A percentile compares a stretch with the other conserved stretches of the same genome.
Evolutionary conservation across 2,797 vertebrate species (phyloP).

Genomic region (Nasua narica): DNA sequence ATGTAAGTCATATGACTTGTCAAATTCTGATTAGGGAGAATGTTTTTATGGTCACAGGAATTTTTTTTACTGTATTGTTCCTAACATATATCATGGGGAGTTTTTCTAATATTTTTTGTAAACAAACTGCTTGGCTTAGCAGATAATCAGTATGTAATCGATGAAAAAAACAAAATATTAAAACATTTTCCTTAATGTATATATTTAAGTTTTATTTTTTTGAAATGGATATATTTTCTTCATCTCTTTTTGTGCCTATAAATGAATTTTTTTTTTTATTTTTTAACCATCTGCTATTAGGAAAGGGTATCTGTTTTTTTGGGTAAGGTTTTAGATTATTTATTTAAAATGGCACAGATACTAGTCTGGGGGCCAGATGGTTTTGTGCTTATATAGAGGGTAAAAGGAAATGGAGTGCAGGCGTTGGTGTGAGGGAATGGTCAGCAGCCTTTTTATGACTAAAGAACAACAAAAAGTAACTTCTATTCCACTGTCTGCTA

Average conservation of each 20-base stretch:
- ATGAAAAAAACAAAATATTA: background rate
- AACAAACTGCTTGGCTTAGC: background rate
- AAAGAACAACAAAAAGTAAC: background rate
- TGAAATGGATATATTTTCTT: background rate
- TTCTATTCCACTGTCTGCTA: background rate
- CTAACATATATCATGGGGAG: background rate
- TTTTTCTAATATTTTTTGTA: slow-evolving; percentile 17
- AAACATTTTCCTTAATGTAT: background rate
- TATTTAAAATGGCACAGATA: slow-evolving; percentile 24
- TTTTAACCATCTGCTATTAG: slow-evolving; percentile 46
- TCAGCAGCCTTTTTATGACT: background rate
- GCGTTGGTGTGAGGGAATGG: background rate
- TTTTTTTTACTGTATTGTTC: background rate
- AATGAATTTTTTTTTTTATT: background rate
- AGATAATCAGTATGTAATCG: background rate
- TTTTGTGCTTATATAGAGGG: slow-evolving; percentile 28
- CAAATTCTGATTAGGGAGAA: background rate
- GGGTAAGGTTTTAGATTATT: slow-evolving; percentile 24
- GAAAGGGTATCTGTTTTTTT: background rate
- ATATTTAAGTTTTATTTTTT: slow-evolving; percentile 3
- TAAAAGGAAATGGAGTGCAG: slow-evolving; percentile 18
- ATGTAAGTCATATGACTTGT: background rate
- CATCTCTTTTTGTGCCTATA: background rate
- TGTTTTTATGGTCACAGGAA: background rate
- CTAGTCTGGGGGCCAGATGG: background rate